These are phyloP conservation scores for Melikaiella ostensackeni DNA, from an alignment of 2,888 invertebrate species.

Conservation along the genomic window DNA sequence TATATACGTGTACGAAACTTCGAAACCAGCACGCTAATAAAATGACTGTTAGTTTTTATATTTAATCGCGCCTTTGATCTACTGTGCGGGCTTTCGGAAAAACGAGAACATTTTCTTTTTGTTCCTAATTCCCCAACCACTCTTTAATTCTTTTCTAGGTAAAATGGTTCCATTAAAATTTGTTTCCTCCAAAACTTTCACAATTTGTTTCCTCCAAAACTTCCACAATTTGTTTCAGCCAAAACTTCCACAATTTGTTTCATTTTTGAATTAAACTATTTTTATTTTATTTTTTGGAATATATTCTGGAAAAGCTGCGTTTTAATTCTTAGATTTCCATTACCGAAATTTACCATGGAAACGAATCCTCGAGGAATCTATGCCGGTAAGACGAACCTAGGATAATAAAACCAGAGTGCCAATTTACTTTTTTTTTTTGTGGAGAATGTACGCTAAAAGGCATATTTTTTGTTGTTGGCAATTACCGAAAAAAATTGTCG, in stretches of 20 bases:
- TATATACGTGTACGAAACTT: conserved; percentile 2
- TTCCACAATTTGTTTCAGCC: too few species aligned
- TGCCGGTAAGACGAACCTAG: neutral
- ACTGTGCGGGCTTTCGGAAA: conserved; percentile 1
- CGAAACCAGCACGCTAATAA: conserved; percentile 14
- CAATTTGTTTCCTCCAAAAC: too few species aligned
- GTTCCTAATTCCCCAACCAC: neutral
- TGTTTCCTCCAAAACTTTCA: too few species aligned
- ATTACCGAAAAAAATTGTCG: conserved; percentile 25
- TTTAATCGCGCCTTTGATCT: conserved; percentile 9
- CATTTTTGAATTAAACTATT: neutral
- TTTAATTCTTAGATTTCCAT: neutral
- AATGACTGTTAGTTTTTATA: neutral
- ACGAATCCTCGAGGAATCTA: neutral
- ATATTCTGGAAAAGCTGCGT: neutral
- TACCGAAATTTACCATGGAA: neutral
- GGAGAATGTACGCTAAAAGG: neutral
- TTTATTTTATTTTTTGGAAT: neutral
- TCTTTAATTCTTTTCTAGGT: neutral
- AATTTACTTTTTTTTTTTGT: neutral
- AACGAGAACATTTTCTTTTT: conserved; percentile 17
- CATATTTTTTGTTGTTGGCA: neutral
- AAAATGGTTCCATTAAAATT: conserved; percentile 11
- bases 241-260: too few species aligned
- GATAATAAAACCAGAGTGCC: neutral